Base-by-base conservation (phyloP, 2,113 vertebrate species). In the Girardinichthys multiradiatus region DNA sequence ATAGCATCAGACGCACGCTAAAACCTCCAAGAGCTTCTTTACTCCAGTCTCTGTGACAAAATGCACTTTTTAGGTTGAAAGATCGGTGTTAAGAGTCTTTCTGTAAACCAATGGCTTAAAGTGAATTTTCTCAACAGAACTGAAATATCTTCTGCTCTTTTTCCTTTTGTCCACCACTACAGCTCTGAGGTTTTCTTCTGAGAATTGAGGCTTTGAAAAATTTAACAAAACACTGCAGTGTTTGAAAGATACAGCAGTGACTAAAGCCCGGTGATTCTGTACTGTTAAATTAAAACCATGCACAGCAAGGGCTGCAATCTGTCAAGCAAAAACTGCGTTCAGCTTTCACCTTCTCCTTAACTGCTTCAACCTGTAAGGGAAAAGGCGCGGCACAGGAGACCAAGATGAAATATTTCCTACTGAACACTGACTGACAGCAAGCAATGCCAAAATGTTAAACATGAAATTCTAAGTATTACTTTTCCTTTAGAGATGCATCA, bases 361-460 rank as follows among this genome's bases (percentile, higher is more conserved):
- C 94, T 89, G 95, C 96, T 96, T 98, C 96, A 94, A 98, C 95
- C 97, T 99, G 96, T 90, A 98, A 97, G 95, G 96, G 93, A 98
- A 96, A 95, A 97, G 95, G 94, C 91, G 95, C 92, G 95, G 95
- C 95, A 97, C 95, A 96, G 91, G 91, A 95, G 60, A 87, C 89
- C 87, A 95, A 94, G 31, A 82, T 93, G 91, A 93, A 93, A 89
- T 90, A 88, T 84, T 28, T 9, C 7, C 51, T 54, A 11, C n/a
- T n/a, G 2, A 48, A 68, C n/a, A 51, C 37, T 19, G 17, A 67
- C 31, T 42, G 15, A 4, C 35, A 35, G 35, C 5, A 35, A 10
- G 35, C 35, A 35, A 35, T 5, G 10, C 35, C n/a, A n/a, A n/a
- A n/a, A n/a, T n/a, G n/a, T n/a, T n/a, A n/a, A n/a, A n/a, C n/a